Percentiles rank a stretch among this genome's conserved stretches.
phyloP scores from a whole-genome alignment of 2,797 vertebrate species.

The Channa striata region DNA sequence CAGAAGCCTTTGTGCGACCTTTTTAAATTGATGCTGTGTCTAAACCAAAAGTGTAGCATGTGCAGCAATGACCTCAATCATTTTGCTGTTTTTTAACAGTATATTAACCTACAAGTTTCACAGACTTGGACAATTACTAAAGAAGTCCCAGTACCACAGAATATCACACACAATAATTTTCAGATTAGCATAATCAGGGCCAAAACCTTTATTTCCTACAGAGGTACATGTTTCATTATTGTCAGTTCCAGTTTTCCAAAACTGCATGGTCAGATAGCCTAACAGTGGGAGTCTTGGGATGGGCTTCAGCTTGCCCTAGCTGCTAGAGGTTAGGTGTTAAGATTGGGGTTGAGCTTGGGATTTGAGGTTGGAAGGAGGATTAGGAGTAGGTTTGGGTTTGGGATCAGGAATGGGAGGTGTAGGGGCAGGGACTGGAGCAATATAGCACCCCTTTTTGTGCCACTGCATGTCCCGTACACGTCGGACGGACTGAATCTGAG shows the following conservation, averaged over 20 bases:
- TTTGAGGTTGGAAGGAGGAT: constrained; percentile 51
- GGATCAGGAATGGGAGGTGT: constrained; percentile 58
- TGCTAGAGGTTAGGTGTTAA: constrained; percentile 51
- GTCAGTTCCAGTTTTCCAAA: constrained; percentile 58
- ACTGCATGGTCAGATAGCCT: constrained; percentile 44
- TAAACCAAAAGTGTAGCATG: not conserved
- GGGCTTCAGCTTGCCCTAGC: constrained; percentile 60
- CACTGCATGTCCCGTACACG: constrained; percentile 94
- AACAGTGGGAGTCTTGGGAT: constrained; percentile 38
- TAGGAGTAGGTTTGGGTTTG: constrained; percentile 38
- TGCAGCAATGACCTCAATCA: not conserved
- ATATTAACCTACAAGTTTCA: not conserved
- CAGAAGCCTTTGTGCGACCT: not conserved
- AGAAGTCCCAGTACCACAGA: not conserved
- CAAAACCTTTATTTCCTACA: constrained; percentile 81
- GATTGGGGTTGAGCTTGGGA: constrained; percentile 55
- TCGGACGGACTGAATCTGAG: constrained; percentile 93
- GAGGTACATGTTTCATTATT: constrained; percentile 61
- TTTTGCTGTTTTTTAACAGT: not conserved
- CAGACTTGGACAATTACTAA: not conserved
- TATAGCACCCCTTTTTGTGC: constrained; percentile 91
- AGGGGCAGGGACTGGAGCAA: constrained; percentile 42
- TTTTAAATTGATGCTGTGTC: not conserved
- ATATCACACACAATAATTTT: constrained; percentile 16
- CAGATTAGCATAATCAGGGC: constrained; percentile 57